phyloP scores from a whole-genome alignment of 2,797 vertebrate species.

The Ateles fusciceps region DNA sequence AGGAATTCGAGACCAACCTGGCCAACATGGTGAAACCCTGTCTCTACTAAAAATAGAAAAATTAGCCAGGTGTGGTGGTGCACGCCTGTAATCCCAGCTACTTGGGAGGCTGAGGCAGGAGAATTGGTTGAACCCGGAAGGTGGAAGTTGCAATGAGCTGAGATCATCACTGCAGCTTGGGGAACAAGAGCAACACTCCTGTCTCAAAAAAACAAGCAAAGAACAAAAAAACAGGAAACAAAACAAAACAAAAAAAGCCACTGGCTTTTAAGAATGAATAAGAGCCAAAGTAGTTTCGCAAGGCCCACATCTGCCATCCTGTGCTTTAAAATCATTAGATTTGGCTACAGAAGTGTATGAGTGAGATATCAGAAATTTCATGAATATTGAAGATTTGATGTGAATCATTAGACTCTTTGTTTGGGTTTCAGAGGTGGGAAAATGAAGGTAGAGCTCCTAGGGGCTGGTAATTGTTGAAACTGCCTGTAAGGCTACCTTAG shows the following conservation, averaged over 20 bases:
- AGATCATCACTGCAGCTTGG: neutral
- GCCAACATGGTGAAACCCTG: neutral
- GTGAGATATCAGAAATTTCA: neutral
- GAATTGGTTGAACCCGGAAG: neutral
- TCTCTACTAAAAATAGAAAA: neutral
- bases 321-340: neutral
- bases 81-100: neutral
- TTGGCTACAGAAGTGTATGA: neutral
- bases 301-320: too few relatives aligned
- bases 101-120: neutral
- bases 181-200: neutral
- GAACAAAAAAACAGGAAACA: too few relatives aligned
- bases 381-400: neutral
- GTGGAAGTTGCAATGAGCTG: neutral
- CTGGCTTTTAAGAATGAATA: neutral
- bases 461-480: neutral
- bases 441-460: neutral
- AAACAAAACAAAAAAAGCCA: too few relatives aligned
- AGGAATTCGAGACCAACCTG: neutral
- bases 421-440: neutral
- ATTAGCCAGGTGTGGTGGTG: fast-evolving
- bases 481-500: neutral
- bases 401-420: neutral
- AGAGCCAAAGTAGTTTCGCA: neutral
- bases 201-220: neutral